Evolutionary conservation across 2,797 vertebrate genomes (phyloP), one percentile per base, ranked within the genome.

Genomic region (Ambastaia sidthimunki): DNA sequence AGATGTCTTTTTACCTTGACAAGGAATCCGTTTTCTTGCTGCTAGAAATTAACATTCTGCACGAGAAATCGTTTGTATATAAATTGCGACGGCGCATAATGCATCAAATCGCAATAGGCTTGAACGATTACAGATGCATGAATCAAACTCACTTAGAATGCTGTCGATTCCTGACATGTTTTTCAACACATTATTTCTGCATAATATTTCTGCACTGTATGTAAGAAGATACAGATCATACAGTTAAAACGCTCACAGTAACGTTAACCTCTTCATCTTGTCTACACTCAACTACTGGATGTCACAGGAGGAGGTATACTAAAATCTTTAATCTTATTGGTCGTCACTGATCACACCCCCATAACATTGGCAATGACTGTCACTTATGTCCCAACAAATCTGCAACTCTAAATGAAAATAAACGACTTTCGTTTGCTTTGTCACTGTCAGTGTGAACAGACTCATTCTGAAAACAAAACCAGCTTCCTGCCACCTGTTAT

Each of bases 401-500:
- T 57, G 54, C 54, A 57, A 57, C 18, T 54, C n/a, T 21, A 6
- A 21, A 21, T 21, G 19, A 57, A 57, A 54, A 54, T 54, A 15
- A 16, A 18, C 16, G 3, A 21, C 9, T 21, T 10, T 2, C n/a
- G 3, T 23, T 31, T 44, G 41, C 41, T 44, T 44, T 44, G 41
- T 44, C 37, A 41, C 37, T 41, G 6, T 41, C 37, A 9, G 37
- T 41, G 37, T 7, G 7, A 41, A 41, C 37, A 41, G 7, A 5
- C 37, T 41, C 37, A 6, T 10, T 44, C 41, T 44, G n/a, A 34
- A 60, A 25, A 28, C 67, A 37, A 37, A 23, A 28, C 70, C 44
- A 62, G 31, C 21, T 89, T 88, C 87, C 89, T 89, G 91, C 89
- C 91, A 93, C 90, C 91, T 92, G 91, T 90, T 90, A 90, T 91